These are phyloP conservation scores for Acanthosepion pharaonis DNA, from an alignment of 2,888 invertebrate species.

Conservation along the genomic window DNA sequence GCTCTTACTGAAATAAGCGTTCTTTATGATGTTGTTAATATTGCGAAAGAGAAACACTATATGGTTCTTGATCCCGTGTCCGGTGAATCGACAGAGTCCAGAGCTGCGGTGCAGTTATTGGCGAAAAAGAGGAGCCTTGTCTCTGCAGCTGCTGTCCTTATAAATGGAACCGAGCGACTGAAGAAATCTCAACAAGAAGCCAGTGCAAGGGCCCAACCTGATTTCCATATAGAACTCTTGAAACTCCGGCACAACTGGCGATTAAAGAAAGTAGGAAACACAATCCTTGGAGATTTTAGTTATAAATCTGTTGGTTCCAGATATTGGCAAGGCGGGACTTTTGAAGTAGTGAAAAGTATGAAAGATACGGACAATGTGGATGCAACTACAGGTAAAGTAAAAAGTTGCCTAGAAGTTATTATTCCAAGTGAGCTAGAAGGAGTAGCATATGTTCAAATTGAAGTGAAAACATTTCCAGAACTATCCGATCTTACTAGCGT, in stretches of 20 bases:
- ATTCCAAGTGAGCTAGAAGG: constrained; percentile 96
- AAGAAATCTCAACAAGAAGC: constrained; percentile 87
- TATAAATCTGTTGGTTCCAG: constrained; percentile 95
- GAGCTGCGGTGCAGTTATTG: constrained; percentile 91
- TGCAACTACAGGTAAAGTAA: constrained; percentile 49
- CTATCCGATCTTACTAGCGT: constrained; percentile 69
- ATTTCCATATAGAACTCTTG: constrained; percentile 93
- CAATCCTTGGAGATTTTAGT: constrained; percentile 95
- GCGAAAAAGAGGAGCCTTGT: constrained; percentile 93
- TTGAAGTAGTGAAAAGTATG: constrained; percentile 92
- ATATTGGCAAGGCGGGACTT: constrained; percentile 92
- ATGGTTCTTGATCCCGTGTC: constrained; percentile 92
- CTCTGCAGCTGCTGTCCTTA: constrained; percentile 88
- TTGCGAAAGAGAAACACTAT: constrained; percentile 94
- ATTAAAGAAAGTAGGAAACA: constrained; percentile 94
- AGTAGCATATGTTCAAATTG: constrained; percentile 94
- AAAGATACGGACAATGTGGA: constrained; percentile 52
- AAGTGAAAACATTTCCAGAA: constrained; percentile 88
- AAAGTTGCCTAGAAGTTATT: constrained; percentile 87
- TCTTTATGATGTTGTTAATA: constrained; percentile 90
- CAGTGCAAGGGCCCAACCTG: constrained; percentile 78
- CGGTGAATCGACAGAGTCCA: constrained; percentile 86
- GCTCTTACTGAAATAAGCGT: constrained; percentile 94
- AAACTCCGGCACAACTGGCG: constrained; percentile 94
- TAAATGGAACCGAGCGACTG: constrained; percentile 90